Evolutionary conservation across 2,797 vertebrate genomes (phyloP).

Genomic region (Eulemur coronatus): DNA sequence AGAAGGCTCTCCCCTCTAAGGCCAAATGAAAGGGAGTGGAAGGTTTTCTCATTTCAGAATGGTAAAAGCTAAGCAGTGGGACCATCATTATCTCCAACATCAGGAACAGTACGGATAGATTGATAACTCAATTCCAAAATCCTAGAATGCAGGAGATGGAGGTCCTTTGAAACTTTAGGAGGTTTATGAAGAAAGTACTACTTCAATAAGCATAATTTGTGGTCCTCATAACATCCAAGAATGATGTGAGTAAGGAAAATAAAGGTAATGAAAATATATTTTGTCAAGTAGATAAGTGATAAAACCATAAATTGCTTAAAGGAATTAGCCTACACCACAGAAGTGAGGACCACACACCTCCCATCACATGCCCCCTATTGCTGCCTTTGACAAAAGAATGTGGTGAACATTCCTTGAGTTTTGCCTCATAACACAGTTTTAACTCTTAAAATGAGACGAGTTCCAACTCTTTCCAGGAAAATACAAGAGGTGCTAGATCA

Average conservation of each 20-base stretch:
- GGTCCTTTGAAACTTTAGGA: not conserved
- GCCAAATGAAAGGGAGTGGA: not conserved
- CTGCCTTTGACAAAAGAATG: not conserved
- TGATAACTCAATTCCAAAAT: not conserved
- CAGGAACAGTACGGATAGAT: not conserved
- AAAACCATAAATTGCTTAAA: not conserved
- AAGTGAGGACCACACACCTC: not conserved
- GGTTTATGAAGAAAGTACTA: not conserved
- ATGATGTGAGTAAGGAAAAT: not conserved
- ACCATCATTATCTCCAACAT: not conserved
- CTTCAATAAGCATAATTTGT: not conserved
- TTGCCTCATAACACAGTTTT: not conserved
- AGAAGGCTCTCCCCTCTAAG: not conserved
- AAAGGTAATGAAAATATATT: slow-evolving; percentile 17
- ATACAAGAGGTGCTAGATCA: too few relatives aligned
- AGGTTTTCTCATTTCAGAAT: not conserved
- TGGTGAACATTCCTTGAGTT: not conserved
- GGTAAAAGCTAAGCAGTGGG: not conserved
- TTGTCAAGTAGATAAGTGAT: not conserved
- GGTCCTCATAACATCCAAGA: not conserved
- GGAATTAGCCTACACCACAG: not conserved
- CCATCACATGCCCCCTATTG: not conserved
- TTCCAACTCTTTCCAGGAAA: too few relatives aligned
- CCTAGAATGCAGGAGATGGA: not conserved
- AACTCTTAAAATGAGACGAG: not conserved